phyloP scores from a whole-genome alignment of 64 coral and sea anemone genomes.

The Trachythela sp. region DNA sequence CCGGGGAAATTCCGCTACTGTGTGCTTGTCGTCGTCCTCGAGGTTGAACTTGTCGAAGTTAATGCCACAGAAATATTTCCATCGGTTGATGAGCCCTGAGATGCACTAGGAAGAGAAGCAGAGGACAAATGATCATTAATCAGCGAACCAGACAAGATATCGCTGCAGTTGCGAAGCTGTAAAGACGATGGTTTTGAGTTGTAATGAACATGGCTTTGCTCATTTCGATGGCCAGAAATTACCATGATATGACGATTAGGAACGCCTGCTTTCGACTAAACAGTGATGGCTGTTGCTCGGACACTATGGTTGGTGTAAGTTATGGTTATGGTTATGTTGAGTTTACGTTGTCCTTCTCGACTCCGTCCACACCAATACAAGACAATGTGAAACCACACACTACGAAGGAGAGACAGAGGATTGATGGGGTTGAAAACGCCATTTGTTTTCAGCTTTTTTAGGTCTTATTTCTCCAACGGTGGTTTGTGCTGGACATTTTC shows the following conservation, averaged over 20 bases:
- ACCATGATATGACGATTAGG: slow-evolving; percentile 17
- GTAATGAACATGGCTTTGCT: background rate
- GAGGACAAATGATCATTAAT: too few relatives aligned
- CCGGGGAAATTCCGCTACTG: too few relatives aligned
- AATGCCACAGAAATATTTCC: too few relatives aligned
- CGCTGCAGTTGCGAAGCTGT: too few relatives aligned
- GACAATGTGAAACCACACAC: background rate
- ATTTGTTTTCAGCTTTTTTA: slow-evolving; percentile 12
- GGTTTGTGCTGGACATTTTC: slow-evolving; percentile 28
- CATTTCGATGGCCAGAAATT: slow-evolving; percentile 19
- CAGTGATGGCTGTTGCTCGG: background rate
- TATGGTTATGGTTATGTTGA: background rate
- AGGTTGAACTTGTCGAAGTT: too few relatives aligned
- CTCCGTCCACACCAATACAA: background rate
- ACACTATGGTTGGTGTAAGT: background rate
- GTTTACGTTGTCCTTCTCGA: background rate
- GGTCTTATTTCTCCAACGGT: background rate
- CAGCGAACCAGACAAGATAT: too few relatives aligned
- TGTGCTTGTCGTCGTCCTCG: too few relatives aligned
- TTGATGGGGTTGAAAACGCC: background rate
- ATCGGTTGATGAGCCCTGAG: too few relatives aligned
- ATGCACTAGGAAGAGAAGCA: too few relatives aligned
- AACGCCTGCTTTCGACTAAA: background rate
- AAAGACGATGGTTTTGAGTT: background rate
- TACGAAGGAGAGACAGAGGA: background rate